These are phyloP conservation scores for Chiroxiphia lanceolata DNA, from an alignment of 2,797 vertebrate genomes.

Conservation along the genomic window DNA sequence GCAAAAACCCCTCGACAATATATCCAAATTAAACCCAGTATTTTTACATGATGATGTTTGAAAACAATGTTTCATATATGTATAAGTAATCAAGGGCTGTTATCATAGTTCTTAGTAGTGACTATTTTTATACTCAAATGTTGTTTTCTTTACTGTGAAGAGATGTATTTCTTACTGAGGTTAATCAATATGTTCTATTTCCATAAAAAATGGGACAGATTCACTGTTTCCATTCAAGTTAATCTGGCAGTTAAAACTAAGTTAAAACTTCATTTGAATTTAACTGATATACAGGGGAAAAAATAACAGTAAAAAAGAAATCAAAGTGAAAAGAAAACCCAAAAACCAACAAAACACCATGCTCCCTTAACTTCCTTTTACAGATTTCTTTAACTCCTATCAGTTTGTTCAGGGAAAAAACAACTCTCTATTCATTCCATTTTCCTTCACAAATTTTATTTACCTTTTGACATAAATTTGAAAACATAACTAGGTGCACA, in stretches of 20 bases:
- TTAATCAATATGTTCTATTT: not conserved
- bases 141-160: not conserved
- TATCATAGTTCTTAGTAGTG: not conserved
- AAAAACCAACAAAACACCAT: not conserved
- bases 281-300: not conserved
- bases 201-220: not conserved
- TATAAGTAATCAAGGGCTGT: not conserved
- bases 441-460: not conserved
- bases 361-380: not conserved
- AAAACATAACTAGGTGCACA: not conserved
- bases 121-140: not conserved
- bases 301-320: too few relatives aligned
- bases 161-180: not conserved
- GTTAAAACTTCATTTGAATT: not conserved
- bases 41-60: not conserved
- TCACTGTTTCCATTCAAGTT: not conserved
- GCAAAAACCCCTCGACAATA: not conserved
- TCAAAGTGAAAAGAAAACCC: not conserved
- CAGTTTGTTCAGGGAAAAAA: not conserved
- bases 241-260: not conserved
- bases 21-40: not conserved
- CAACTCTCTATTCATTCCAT: not conserved
- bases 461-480: not conserved
- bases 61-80: not conserved
- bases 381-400: not conserved